A percentile compares a stretch with the other conserved stretches of the same genome.
Conservation (phyloP, 1,140 invertebrate genomes). For the Centruroides vittatus region DNA sequence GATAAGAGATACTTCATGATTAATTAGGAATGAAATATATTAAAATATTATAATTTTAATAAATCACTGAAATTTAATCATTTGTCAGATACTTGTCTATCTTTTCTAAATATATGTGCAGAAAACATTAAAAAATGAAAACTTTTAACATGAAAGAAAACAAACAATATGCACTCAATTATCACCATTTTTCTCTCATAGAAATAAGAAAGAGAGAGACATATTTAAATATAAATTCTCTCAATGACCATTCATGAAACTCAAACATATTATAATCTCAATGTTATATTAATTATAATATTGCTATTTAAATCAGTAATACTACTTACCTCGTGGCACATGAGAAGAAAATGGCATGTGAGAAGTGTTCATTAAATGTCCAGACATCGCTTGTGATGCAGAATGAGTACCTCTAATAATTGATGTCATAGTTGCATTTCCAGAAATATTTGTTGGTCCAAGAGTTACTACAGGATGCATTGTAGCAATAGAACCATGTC, state of each 20-base stretch:
- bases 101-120: too few species aligned
- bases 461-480: constrained; percentile 12
- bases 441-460: background rate
- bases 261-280: background rate
- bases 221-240: background rate
- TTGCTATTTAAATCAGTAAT: too few species aligned
- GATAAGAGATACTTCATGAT: too few species aligned
- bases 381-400: background rate
- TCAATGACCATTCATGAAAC: background rate
- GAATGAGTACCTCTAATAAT: constrained; percentile 15
- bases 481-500: constrained; percentile 7
- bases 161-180: too few species aligned
- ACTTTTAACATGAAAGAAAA: background rate
- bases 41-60: too few species aligned
- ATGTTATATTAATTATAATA: background rate
- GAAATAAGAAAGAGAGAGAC: too few species aligned
- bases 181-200: too few species aligned
- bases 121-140: background rate
- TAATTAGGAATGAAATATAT: too few species aligned
- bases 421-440: constrained; percentile 9
- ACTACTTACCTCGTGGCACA: constrained; percentile 14
- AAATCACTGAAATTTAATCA: too few species aligned
- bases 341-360: constrained; percentile 10
- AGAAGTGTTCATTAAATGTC: constrained; percentile 10
- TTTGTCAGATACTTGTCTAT: too few species aligned